phyloP scores from a whole-genome alignment of 2,113 vertebrate genomes.

The Oncorhynchus mykiss region DNA sequence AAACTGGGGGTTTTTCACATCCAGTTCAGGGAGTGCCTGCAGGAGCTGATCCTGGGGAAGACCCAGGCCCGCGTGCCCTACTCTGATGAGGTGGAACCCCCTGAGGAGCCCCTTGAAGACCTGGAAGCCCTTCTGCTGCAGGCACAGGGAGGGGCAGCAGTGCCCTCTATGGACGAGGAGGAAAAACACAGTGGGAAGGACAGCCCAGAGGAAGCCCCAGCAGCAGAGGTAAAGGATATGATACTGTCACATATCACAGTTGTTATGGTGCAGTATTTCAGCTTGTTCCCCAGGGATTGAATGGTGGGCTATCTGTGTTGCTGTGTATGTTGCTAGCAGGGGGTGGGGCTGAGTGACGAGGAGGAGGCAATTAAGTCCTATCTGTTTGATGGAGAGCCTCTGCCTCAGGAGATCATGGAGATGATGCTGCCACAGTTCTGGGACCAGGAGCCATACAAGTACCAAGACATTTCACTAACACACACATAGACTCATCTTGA shows the following conservation, averaged over 20 bases:
- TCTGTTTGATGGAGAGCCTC: constrained; percentile 68
- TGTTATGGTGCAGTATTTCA: too few species aligned
- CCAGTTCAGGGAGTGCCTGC: constrained; percentile 88
- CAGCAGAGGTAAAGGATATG: neutral
- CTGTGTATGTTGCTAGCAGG: constrained; percentile 21
- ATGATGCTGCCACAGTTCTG: constrained; percentile 82
- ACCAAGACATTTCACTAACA: constrained; percentile 6
- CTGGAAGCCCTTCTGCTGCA: constrained; percentile 56
- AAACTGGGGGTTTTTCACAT: constrained; percentile 89
- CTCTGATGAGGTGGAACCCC: constrained; percentile 72
- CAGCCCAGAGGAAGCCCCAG: neutral
- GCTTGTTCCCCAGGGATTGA: neutral
- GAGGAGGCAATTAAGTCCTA: constrained; percentile 84
- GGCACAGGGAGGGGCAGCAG: constrained; percentile 23
- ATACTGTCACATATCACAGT: neutral
- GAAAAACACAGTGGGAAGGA: neutral
- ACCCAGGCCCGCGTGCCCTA: constrained; percentile 72
- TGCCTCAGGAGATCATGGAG: constrained; percentile 81
- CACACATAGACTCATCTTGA: neutral
- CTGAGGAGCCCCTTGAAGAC: constrained; percentile 66
- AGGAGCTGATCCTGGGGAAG: constrained; percentile 84
- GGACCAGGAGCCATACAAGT: constrained; percentile 89
- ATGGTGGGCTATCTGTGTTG: neutral
- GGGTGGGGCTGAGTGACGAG: constrained; percentile 77
- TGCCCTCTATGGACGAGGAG: neutral